Evolutionary conservation across 2,797 vertebrate genomes (phyloP), one percentile per base, ranked within the genome.

Genomic region (Falco concolor): DNA sequence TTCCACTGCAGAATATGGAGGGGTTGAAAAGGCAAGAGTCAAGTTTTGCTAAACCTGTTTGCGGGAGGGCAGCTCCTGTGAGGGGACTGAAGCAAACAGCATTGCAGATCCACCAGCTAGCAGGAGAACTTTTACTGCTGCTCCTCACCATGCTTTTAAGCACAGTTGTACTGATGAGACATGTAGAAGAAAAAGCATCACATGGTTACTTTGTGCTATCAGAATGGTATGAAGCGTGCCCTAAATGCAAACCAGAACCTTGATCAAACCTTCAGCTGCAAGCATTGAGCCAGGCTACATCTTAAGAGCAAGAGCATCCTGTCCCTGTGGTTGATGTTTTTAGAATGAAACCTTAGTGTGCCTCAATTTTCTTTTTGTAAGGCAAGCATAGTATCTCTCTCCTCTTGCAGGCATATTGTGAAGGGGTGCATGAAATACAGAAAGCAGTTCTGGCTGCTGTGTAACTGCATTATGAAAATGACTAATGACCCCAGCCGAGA

Each of bases 1-100:
- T 18, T 3, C 28, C 30, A 6, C 11, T 1, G 1, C 52, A 32
- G 63, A 32, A n/a, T 10, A 8, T 1, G 1, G 27, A 52, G 30
- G 28, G 20, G 15, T 11, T 76, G 73, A 38, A 18, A 10, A 68
- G 38, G 42, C 23, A 27, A 40, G 36, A 67, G 44, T 0, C 8
- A 38, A 28, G 12, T n/a, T 77, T 28, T 68, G n/a, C 67, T 44
- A 34, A 8, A 54, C 16, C 27, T 25, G 22, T 9, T 74, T 9
- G 30, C 23, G 45, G 67, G 56, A 40, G 54, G 68, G 4, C 54
- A 59, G 5, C 10, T 69, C 59, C 61, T 22, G 5, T 5, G 36
- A 27, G 52, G 3, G 19, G 59, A 36, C 42, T 13, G 64, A n/a
- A 84, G 64, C 64, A 76, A 75, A 56, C 1, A 44, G 25, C 80